A percentile compares a stretch with the other conserved stretches of the same genome.
These are phyloP conservation scores for Baryphthengus martii DNA, from an alignment of 2,113 vertebrate genomes.

Conservation along the genomic window DNA sequence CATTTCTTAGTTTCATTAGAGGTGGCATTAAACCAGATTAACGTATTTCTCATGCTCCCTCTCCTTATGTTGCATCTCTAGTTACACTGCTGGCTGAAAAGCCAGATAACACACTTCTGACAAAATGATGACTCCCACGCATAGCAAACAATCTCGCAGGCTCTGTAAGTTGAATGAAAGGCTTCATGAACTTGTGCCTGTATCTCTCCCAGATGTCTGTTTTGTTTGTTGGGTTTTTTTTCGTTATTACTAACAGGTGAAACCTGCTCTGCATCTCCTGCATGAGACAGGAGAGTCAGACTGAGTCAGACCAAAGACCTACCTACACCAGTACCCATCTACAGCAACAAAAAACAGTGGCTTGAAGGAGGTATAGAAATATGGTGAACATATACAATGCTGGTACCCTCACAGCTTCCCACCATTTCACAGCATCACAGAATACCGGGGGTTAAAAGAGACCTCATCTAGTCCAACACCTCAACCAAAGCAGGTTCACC, in stretches of 20 bases:
- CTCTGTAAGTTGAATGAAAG: neutral
- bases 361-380: neutral
- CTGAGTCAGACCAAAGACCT: neutral
- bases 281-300: neutral
- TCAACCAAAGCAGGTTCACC: no score
- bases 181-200: neutral
- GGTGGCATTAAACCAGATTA: neutral
- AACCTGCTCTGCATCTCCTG: neutral
- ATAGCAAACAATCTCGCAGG: neutral
- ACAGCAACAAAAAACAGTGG: neutral
- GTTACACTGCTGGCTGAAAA: neutral
- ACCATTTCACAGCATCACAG: neutral
- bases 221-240: neutral
- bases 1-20: neutral
- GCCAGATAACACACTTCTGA: neutral
- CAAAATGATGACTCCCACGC: neutral
- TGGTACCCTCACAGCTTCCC: neutral
- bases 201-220: neutral
- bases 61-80: neutral
- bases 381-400: fast-evolving
- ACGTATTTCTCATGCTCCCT: neutral
- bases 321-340: neutral
- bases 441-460: no score
- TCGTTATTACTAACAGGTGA: neutral
- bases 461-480: no score